Base-by-base conservation (phyloP, 2,797 vertebrate species). In the Lycodopsis pacificus region DNA sequence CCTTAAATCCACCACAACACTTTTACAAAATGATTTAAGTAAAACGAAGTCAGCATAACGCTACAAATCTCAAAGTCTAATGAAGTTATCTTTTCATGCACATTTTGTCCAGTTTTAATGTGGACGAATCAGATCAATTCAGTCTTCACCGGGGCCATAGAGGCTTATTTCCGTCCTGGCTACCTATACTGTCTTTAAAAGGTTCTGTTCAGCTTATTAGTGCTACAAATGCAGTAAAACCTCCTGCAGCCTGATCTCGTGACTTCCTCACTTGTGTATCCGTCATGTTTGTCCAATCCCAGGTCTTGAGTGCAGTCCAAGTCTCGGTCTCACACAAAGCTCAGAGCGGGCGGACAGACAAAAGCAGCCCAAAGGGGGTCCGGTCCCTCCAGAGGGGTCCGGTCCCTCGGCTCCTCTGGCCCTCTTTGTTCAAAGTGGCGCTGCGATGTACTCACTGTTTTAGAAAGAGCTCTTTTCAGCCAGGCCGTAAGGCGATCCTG, bases 401-500 rank as follows among this genome's bases (percentile, higher is more conserved):
- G 84, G 80, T 92, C 90, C 89, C 91, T 86, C 14, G 88, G 85
- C 88, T 91, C 87, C 38, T 30, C 32, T 5, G 79, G 77, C 30
- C 62, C 83, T 90, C 17, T 62, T 93, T 95, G 92, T 94, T 92
- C 76, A 84, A 80, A 86, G 82, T 59, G 78, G 85, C 64, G 78
- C 86, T 51, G 80, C 61, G 77, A 80, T 87, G 89, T 87, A 51
- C 86, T 86, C 46, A 7, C 73, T 44, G 80, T 78, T 85, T 91
- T 64, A 91, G 91, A 94, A 93, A 82, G 77, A 86, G 67, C 73
- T 87, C 92, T 94, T 95, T 95, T 94, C 89, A 95, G 88, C 84
- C 54, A 84, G 92, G 91, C 91, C 90, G 94, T 94, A 95, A 95
- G 86, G 85, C 67, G 91, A 95, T 93, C 92, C 93, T 84, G 91